Base-by-base conservation (phyloP, 2,113 vertebrate species). In the Lethenteron reissneri region DNA sequence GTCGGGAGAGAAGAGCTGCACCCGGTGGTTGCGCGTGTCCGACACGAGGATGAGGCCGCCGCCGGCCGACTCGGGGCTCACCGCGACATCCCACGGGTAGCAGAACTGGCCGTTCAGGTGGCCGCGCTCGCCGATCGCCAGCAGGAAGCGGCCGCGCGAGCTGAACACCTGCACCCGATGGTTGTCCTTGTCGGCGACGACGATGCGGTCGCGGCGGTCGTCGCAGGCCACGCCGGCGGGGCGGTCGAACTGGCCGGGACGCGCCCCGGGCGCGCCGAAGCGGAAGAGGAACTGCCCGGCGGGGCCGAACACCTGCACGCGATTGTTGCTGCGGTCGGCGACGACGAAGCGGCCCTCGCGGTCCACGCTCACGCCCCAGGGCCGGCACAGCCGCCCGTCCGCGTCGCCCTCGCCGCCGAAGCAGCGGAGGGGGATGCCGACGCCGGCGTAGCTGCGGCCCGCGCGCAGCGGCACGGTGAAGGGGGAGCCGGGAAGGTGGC, bases 101-200 rank as follows among this genome's bases (percentile, higher is more conserved):
- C 64, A 68, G 21, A 68, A 68, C n/a, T 68, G 64, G 21, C 64
- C 64, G 21, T 11, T 68, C n/a, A 17, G n/a, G 64, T 21, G n/a
- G 9, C 64, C 64, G 21, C 64, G 64, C 64, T 68, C 64, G 9
- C 64, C 64, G 11, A 68, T 17, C 10, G 64, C 9, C 64, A 68
- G 2, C n/a, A 68, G 8, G 64, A 68, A 68, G 64, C 21, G 64
- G 9, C 64, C 64, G 11, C 64, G 64, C 21, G 64, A 21, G 21
- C n/a, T 17, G 64, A 68, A 68, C n/a, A 68, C 21, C 64, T 68
- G 64, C 64, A 68, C 64, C 10, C 64, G 64, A 11, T 68, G 64
- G 64, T 68, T 68, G 64, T 68, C 64, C 64, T 68, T 68, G 64
- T 68, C 64, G 9, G 64, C 64, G n/a, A 68, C 21, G n/a, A 68